Base-by-base conservation (phyloP, 1,140 invertebrate species). In the Theocolax elegans region DNA sequence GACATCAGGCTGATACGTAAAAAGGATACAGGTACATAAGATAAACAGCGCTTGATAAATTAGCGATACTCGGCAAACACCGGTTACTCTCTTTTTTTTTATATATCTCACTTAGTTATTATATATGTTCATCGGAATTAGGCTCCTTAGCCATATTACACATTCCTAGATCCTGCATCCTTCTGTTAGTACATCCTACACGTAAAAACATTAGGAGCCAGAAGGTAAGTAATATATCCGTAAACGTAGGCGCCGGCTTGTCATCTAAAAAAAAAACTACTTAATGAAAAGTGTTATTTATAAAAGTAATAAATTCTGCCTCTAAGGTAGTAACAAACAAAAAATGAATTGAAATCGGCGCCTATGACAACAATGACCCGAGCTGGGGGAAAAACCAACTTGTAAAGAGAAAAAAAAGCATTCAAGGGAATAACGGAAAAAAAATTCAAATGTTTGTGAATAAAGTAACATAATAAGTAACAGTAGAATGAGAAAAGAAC, bases 1-100 rank as follows among this genome's bases (percentile, higher is more conserved):
- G 94, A 95, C 80, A 94, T 96, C 77, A 88, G 94, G 27, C 85
- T 95, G 9, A 95, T 96, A 76, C 88, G 93, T 68, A 93, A 94
- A 85, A 93, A 93, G 87, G 92, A 93, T 80, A 94, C 94, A 91
- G 94, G 94, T 93, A 91, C 87, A 83, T 82, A 81, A 15, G 25
- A 53, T 44, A 69, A 19, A 54, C 15, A 60, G 35, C n/a, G 60
- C 10, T 4, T 35, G n/a, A 21, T 62, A 42, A n/a, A 38, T 19
- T 44, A 63, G 21, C 44, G 15, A 48, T 31, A 42, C 40, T 56
- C 35, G 49, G 58, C 53, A 19, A n/a, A 6, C 38, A 23, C 58
- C 46, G 23, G 42, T 54, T n/a, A n/a, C n/a, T n/a, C n/a, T n/a
- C n/a, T n/a, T n/a, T n/a, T n/a, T n/a, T n/a, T n/a, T n/a, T n/a